phyloP scores from a whole-genome alignment of 1,140 invertebrate species.

The Drosophila sp. region DNA sequence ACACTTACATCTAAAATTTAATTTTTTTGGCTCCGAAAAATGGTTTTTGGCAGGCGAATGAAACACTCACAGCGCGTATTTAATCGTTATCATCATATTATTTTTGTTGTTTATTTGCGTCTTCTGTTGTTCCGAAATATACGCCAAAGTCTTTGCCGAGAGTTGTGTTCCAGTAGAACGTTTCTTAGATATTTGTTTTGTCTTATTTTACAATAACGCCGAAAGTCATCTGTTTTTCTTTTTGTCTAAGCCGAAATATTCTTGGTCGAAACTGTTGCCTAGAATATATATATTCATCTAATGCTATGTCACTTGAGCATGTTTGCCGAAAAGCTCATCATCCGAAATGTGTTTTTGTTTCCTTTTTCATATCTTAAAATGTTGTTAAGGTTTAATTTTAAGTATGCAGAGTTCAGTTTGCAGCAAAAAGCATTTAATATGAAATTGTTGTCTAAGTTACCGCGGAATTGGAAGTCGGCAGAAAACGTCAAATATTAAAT shows the following conservation, averaged over 20 bases:
- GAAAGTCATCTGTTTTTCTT: slow-evolving; percentile 46
- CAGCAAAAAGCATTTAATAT: slow-evolving; percentile 25
- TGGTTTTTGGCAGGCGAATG: slow-evolving; percentile 29
- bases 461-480: slow-evolving; percentile 25
- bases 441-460: slow-evolving; percentile 21
- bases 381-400: background rate
- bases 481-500: slow-evolving; percentile 16
- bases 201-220: slow-evolving; percentile 33
- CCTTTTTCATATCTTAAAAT: background rate
- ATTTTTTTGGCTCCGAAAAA: slow-evolving; percentile 41
- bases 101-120: slow-evolving; percentile 40
- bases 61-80: slow-evolving; percentile 64
- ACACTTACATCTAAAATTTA: slow-evolving; percentile 79
- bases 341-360: slow-evolving; percentile 47
- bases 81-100: slow-evolving; percentile 38
- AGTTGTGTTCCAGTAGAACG: slow-evolving; percentile 47
- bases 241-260: slow-evolving; percentile 68
- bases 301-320: slow-evolving; percentile 62
- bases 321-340: slow-evolving; percentile 52
- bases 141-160: slow-evolving; percentile 81
- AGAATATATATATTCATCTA: slow-evolving; percentile 34
- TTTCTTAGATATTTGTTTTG: slow-evolving; percentile 6
- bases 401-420: slow-evolving; percentile 2
- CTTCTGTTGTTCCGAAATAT: slow-evolving; percentile 66
- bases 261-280: slow-evolving; percentile 49